phyloP scores from a whole-genome alignment of 2,888 invertebrate species.

The Melolontha melolontha region DNA sequence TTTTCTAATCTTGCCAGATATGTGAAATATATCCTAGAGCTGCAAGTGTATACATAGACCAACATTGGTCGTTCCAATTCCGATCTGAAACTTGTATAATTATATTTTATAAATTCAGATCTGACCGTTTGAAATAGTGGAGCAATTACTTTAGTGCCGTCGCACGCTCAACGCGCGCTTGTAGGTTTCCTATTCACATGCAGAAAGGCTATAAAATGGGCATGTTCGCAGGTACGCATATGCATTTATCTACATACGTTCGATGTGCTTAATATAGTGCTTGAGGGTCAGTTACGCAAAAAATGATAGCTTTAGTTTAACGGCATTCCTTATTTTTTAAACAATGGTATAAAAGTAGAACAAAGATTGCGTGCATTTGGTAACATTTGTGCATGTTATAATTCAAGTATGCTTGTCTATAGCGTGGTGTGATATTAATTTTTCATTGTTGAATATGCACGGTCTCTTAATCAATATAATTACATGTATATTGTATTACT shows the following conservation, averaged over 20 bases:
- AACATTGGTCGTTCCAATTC: conserved; percentile 24
- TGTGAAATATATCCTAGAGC: conserved; percentile 24
- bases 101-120: conserved; percentile 33
- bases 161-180: not conserved
- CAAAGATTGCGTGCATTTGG: conserved; percentile 26
- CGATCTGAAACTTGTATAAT: conserved; percentile 21
- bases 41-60: conserved; percentile 2
- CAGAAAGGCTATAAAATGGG: conserved; percentile 4
- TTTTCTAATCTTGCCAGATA: conserved; percentile 16
- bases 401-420: conserved; percentile 15
- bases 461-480: conserved; percentile 28
- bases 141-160: conserved; percentile 23
- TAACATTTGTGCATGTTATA: conserved; percentile 28
- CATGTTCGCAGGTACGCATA: not conserved
- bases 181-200: conserved; percentile 21
- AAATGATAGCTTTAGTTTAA: conserved; percentile 33
- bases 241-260: not conserved
- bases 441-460: conserved; percentile 16
- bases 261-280: conserved; percentile 22
- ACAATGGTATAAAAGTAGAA: conserved; percentile 27
- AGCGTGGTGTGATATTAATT: conserved; percentile 22
- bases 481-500: conserved; percentile 23
- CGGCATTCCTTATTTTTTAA: conserved; percentile 36
- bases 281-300: conserved; percentile 24
- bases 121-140: conserved; percentile 24